Evolutionary conservation across 1,140 invertebrate genomes (phyloP).

Genomic region (Listronotus oregonensis): DNA sequence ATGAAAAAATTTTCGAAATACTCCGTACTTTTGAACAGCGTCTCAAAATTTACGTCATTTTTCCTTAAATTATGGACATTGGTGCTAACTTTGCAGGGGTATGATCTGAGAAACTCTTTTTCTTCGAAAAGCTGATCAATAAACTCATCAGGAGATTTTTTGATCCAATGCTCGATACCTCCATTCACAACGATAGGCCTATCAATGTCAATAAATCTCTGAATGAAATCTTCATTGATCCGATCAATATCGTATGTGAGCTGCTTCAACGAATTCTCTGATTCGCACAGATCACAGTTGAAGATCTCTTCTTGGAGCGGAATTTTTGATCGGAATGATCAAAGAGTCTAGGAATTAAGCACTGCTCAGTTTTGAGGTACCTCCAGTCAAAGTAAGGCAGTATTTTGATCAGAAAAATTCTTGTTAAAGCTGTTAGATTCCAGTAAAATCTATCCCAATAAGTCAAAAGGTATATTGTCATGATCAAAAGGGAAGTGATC

Average conservation of each 20-base stretch:
- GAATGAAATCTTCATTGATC: slow-evolving; percentile 29
- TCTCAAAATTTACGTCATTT: not conserved
- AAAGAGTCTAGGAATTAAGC: slow-evolving; percentile 60
- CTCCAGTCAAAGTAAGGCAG: slow-evolving; percentile 82
- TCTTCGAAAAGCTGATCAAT: slow-evolving; percentile 24
- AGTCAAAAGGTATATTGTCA: slow-evolving; percentile 54
- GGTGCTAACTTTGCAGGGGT: slow-evolving; percentile 47
- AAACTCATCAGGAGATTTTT: slow-evolving; percentile 19
- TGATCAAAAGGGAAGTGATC: slow-evolving; percentile 19
- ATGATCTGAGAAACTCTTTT: slow-evolving; percentile 33
- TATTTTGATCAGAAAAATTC: slow-evolving; percentile 69
- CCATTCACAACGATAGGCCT: slow-evolving; percentile 41
- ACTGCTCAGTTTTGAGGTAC: slow-evolving; percentile 73
- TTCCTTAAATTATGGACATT: slow-evolving; percentile 37
- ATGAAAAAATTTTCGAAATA: slow-evolving; percentile 72
- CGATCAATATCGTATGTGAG: slow-evolving; percentile 28
- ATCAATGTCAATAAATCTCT: slow-evolving; percentile 43
- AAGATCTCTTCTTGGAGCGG: slow-evolving; percentile 49
- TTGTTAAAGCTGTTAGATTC: slow-evolving; percentile 65
- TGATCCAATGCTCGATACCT: slow-evolving; percentile 40
- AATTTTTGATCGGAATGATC: not conserved
- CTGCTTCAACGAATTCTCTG: slow-evolving; percentile 38
- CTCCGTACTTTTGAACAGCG: slow-evolving; percentile 33
- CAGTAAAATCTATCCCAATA: slow-evolving; percentile 59
- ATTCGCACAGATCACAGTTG: slow-evolving; percentile 49